phyloP scores from a whole-genome alignment of 2,113 vertebrate genomes.

The Paraplagusia blochii region DNA sequence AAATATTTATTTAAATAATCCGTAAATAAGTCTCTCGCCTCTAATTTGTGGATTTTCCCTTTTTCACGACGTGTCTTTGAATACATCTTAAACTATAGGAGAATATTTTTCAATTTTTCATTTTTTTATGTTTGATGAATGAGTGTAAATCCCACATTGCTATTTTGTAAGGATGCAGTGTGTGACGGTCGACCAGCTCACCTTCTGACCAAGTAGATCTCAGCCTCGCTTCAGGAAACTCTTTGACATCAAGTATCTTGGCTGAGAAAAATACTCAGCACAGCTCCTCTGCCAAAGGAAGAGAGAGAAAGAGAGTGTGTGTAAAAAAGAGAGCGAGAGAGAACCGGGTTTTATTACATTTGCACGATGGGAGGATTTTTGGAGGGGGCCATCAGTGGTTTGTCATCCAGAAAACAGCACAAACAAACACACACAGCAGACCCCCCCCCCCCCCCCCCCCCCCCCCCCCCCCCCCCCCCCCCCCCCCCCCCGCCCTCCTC shows the following conservation, averaged over 20 bases:
- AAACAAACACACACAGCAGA: constrained; percentile 49
- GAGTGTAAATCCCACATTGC: neutral
- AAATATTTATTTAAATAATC: no score
- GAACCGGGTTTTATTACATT: constrained; percentile 46
- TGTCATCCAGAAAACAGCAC: constrained; percentile 25
- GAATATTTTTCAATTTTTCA: no score
- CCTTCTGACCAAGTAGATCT: constrained; percentile 14
- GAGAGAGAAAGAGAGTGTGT: constrained; percentile 7
- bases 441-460: constrained; percentile 2
- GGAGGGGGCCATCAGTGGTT: constrained; percentile 32
- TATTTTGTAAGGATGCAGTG: constrained; percentile 23
- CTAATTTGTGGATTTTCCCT: no score
- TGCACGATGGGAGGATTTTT: constrained; percentile 22
- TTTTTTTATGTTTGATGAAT: neutral
- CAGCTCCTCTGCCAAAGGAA: constrained; percentile 30
- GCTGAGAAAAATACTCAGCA: constrained; percentile 28
- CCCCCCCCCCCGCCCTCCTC: no score
- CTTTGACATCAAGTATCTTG: constrained; percentile 32
- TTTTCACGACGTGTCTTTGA: no score
- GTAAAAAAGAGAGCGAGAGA: no score
- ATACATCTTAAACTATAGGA: no score
- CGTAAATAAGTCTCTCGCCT: no score
- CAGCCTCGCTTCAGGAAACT: constrained; percentile 30
- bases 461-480: no score
- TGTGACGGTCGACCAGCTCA: constrained; percentile 20